Evolutionary conservation across 2,113 vertebrate species (phyloP).

Genomic region (Tupaia chinensis): DNA sequence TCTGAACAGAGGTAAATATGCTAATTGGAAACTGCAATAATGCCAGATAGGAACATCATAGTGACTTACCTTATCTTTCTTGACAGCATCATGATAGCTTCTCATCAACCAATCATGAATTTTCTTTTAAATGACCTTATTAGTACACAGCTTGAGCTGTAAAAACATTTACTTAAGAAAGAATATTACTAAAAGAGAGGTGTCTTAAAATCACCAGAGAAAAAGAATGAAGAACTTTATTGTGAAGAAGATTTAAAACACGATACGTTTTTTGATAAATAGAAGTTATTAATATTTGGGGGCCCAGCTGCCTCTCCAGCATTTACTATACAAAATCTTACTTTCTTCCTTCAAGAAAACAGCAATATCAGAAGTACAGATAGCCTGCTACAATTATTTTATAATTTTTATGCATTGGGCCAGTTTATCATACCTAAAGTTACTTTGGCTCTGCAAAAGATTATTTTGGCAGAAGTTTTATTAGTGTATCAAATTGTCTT

Average conservation of each 20-base stretch:
- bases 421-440: slow-evolving; percentile 71
- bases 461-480: slow-evolving; percentile 80
- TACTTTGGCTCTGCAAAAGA: slow-evolving; percentile 72
- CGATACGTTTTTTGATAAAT: slow-evolving; percentile 20
- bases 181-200: slow-evolving; percentile 50
- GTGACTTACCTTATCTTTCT: slow-evolving; percentile 60
- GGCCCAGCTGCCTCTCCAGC: neutral
- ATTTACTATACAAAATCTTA: slow-evolving; percentile 33
- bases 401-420: slow-evolving; percentile 51
- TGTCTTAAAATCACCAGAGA: slow-evolving; percentile 59
- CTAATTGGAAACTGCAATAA: slow-evolving; percentile 73
- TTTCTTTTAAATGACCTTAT: slow-evolving; percentile 71
- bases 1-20: slow-evolving; percentile 73
- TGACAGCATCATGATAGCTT: slow-evolving; percentile 65
- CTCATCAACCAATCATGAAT: slow-evolving; percentile 51
- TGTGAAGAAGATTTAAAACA: slow-evolving; percentile 37
- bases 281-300: slow-evolving; percentile 50
- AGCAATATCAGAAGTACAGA: slow-evolving; percentile 56
- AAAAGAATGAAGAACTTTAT: slow-evolving; percentile 62
- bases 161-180: slow-evolving; percentile 75
- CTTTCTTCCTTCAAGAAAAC: slow-evolving; percentile 63
- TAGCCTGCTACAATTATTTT: slow-evolving; percentile 63
- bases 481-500: slow-evolving; percentile 78
- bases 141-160: neutral
- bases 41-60: slow-evolving; percentile 23